phyloP scores from a whole-genome alignment of 2,888 invertebrate genomes.

The Scelioninae gen. 1 region DNA sequence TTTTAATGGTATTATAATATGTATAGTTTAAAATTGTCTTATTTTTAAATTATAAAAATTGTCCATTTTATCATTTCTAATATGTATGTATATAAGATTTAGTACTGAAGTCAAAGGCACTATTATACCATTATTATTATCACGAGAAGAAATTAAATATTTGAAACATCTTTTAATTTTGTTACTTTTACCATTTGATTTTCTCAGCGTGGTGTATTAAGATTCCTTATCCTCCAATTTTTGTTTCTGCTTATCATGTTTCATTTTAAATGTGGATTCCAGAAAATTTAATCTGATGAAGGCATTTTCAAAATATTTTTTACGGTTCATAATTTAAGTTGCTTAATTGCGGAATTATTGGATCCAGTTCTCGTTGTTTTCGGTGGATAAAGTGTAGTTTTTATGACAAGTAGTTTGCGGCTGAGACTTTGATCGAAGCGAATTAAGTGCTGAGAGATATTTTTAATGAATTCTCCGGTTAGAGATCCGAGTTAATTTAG shows the following conservation, averaged over 20 bases:
- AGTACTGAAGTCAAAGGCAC: too few relatives aligned
- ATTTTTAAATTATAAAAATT: too few relatives aligned
- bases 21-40: too few relatives aligned
- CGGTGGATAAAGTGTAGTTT: conserved; percentile 18
- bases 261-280: not conserved
- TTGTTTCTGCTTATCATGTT: not conserved
- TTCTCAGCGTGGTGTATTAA: not conserved
- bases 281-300: conserved; percentile 7
- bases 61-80: too few relatives aligned
- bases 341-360: conserved; percentile 33
- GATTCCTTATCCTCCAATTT: not conserved
- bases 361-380: conserved; percentile 25
- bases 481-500: not conserved
- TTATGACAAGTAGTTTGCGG: conserved; percentile 6
- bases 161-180: too few relatives aligned
- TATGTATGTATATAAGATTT: too few relatives aligned
- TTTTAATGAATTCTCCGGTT: conserved; percentile 13
- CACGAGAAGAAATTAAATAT: too few relatives aligned
- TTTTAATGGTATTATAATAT: too few relatives aligned
- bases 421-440: conserved; percentile 3
- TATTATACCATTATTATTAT: too few relatives aligned
- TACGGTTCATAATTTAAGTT: conserved; percentile 11
- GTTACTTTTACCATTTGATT: not conserved
- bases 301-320: conserved; percentile 3
- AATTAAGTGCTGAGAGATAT: conserved; percentile 14